Evolutionary conservation across 2,113 vertebrate genomes (phyloP).

Genomic region (Telmatochromis sp.): DNA sequence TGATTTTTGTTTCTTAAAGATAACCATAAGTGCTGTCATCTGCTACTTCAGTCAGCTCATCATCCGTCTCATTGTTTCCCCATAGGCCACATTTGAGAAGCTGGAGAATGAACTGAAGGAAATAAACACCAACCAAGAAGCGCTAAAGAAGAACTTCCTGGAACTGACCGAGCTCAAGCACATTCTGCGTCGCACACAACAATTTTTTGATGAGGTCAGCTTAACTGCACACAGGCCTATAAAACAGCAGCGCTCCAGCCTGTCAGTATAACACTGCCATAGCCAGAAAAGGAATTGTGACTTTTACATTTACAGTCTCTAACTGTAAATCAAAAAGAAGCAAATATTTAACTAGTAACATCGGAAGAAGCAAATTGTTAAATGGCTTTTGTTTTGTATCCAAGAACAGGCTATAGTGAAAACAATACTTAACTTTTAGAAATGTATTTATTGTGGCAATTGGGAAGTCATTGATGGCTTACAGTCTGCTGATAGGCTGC

Average conservation of each 20-base stretch:
- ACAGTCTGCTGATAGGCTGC: not conserved
- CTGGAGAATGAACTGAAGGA: slow-evolving; percentile 97
- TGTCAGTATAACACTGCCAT: not conserved
- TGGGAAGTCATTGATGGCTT: not conserved
- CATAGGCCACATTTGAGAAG: slow-evolving; percentile 96
- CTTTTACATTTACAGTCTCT: not conserved
- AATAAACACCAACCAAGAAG: slow-evolving; percentile 98
- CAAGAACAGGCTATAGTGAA: not conserved
- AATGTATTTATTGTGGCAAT: not conserved
- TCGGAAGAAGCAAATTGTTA: not conserved
- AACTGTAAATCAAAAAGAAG: not conserved
- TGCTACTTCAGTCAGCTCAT: not conserved
- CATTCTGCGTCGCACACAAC: slow-evolving; percentile 95
- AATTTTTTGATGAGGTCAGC: slow-evolving; percentile 98
- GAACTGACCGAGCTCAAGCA: slow-evolving; percentile 96
- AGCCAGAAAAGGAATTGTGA: not conserved
- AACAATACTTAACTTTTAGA: not conserved
- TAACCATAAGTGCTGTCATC: not conserved
- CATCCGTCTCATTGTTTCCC: not conserved
- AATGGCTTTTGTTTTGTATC: not conserved
- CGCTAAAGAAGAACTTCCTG: slow-evolving; percentile 95
- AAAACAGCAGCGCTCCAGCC: not conserved
- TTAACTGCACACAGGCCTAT: not conserved
- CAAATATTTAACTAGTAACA: not conserved
- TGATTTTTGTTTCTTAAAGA: slow-evolving; percentile 40